Evolutionary conservation across 2,113 vertebrate genomes (phyloP).

Genomic region (Nannobrachium achirus): DNA sequence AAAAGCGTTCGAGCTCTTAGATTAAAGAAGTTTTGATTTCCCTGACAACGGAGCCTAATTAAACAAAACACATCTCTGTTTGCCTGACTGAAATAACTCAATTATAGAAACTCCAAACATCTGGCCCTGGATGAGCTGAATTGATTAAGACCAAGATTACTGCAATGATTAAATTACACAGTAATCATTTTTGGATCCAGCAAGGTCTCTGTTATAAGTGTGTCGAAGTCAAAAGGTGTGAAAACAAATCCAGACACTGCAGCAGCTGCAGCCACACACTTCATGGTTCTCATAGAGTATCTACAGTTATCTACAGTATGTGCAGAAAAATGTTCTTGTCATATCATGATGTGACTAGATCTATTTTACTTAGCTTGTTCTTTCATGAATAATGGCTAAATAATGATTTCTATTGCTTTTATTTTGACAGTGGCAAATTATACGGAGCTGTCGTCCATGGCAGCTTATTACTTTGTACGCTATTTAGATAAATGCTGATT

Average conservation of each 20-base stretch:
- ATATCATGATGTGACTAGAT: conserved; percentile 4
- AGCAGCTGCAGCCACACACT: conserved; percentile 44
- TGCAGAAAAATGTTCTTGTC: conserved; percentile 16
- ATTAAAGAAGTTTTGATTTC: conserved; percentile 65
- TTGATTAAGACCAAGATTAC: conserved; percentile 60
- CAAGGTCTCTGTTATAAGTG: conserved; percentile 53
- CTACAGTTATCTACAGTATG: conserved; percentile 13
- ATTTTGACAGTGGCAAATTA: conserved; percentile 36
- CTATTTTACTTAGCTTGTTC: conserved; percentile 18
- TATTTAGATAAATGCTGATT: conserved; percentile 22
- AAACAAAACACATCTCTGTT: conserved; percentile 69
- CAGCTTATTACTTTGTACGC: too few relatives aligned
- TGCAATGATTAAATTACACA: conserved; percentile 71
- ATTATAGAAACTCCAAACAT: conserved; percentile 75
- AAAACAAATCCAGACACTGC: conserved; percentile 53
- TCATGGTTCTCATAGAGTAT: conserved; percentile 27
- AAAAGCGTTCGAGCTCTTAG: conserved; percentile 58
- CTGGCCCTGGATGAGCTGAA: conserved; percentile 64
- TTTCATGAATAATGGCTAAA: conserved; percentile 19
- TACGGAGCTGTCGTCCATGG: conserved; percentile 23
- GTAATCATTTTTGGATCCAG: conserved; percentile 66
- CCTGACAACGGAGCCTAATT: conserved; percentile 69
- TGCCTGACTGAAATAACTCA: conserved; percentile 76
- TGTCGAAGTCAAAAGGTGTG: conserved; percentile 48
- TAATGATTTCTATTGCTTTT: conserved; percentile 21